These are phyloP conservation scores for Drosophila sucinea DNA, from an alignment of 1,140 invertebrate genomes.

Conservation along the genomic window DNA sequence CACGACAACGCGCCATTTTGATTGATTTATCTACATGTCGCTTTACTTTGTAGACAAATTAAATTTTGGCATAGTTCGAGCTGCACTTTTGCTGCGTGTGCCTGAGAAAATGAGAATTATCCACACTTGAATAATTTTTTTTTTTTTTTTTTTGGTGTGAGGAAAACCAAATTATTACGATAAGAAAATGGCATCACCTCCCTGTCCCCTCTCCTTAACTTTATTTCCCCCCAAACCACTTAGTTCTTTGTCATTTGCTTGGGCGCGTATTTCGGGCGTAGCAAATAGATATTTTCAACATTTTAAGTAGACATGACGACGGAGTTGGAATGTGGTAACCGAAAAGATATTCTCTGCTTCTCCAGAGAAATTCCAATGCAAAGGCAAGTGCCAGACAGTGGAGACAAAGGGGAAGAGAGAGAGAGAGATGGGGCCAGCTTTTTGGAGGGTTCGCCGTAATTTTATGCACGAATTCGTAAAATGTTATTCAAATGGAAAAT, in stretches of 20 bases:
- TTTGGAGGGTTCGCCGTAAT: slow-evolving; percentile 53
- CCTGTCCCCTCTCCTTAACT: not conserved
- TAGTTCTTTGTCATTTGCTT: slow-evolving; percentile 14
- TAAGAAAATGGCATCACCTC: slow-evolving; percentile 63
- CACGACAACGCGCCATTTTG: slow-evolving; percentile 60
- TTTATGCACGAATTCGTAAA: slow-evolving; percentile 83
- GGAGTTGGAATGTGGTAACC: slow-evolving; percentile 66
- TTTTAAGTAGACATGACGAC: slow-evolving; percentile 73
- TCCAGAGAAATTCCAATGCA: slow-evolving; percentile 68
- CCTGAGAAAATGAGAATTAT: slow-evolving; percentile 66
- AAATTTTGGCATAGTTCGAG: slow-evolving; percentile 64
- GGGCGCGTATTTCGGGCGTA: slow-evolving; percentile 62
- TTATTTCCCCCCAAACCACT: not conserved
- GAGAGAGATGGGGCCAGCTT: not conserved
- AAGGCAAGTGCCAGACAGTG: not conserved
- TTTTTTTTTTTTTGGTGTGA: slow-evolving; percentile 23
- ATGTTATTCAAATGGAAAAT: slow-evolving; percentile 83
- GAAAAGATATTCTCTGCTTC: slow-evolving; percentile 66
- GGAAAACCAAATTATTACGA: slow-evolving; percentile 75
- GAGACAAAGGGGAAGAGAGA: not conserved
- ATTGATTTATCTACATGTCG: slow-evolving; percentile 76
- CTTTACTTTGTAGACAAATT: slow-evolving; percentile 79
- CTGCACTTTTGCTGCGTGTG: slow-evolving; percentile 31
- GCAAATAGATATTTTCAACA: slow-evolving; percentile 80
- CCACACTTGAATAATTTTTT: slow-evolving; percentile 75